phyloP scores from a whole-genome alignment of 1,140 invertebrate genomes.

The Tetraneura akinire region DNA sequence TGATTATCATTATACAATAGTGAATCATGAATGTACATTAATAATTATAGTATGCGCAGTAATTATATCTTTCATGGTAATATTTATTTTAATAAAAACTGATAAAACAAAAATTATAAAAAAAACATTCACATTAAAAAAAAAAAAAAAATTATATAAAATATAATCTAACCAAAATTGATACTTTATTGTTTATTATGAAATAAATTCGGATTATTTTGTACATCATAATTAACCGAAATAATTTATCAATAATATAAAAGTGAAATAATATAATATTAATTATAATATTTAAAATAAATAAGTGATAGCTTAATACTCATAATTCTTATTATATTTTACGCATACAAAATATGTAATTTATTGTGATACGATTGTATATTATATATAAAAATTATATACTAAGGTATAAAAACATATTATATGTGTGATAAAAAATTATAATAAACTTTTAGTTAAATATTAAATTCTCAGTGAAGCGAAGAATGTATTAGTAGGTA shows the following conservation, averaged over 20 bases:
- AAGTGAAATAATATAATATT: background rate
- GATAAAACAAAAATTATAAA: background rate
- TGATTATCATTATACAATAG: background rate
- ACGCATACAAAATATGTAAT: too few relatives aligned
- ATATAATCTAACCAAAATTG: background rate
- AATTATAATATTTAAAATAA: background rate
- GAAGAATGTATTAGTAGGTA: too few relatives aligned
- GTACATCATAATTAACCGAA: constrained; percentile 4
- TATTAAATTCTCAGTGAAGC: too few relatives aligned
- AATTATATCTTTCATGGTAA: background rate
- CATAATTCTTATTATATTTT: too few relatives aligned
- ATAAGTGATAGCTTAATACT: background rate
- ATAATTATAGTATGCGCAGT: background rate
- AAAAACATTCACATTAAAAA: background rate
- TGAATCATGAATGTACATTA: background rate
- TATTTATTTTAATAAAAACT: background rate
- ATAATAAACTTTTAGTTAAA: too few relatives aligned
- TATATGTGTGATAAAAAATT: too few relatives aligned
- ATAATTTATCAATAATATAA: constrained; percentile 11
- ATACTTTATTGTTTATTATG: constrained; percentile 3
- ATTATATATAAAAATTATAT: too few relatives aligned
- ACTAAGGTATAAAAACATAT: too few relatives aligned
- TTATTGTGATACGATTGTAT: too few relatives aligned
- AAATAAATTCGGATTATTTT: background rate
- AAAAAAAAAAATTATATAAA: background rate